Evolutionary conservation across 2,888 invertebrate species (phyloP).

Genomic region (Calameuta idolon): DNA sequence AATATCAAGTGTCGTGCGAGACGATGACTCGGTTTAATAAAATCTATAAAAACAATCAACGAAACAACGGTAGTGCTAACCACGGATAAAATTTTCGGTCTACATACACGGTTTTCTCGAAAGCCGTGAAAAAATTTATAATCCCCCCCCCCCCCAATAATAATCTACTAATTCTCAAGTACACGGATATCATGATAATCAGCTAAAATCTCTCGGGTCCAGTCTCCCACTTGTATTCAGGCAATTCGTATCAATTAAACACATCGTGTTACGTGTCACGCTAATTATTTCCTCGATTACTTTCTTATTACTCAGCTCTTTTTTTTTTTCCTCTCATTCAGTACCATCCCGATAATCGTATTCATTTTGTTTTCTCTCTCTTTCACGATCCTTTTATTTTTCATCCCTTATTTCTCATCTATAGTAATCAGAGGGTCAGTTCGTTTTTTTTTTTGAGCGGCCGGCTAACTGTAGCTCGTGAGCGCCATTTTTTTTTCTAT

Average conservation of each 20-base stretch:
- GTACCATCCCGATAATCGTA: neutral
- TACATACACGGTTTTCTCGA: conserved; percentile 27
- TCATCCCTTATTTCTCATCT: neutral
- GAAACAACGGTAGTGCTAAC: conserved; percentile 62
- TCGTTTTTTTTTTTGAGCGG: neutral
- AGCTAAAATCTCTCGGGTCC: neutral
- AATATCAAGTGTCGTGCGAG: conserved; percentile 37
- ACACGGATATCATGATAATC: neutral
- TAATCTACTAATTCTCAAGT: neutral
- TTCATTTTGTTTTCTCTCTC: neutral
- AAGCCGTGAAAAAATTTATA: neutral
- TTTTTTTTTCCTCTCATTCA: neutral
- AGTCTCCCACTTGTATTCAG: neutral
- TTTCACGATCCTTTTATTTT: neutral
- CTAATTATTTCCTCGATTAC: neutral
- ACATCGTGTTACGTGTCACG: neutral
- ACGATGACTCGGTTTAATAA: conserved; percentile 50
- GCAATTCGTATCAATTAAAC: neutral
- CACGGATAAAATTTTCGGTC: conserved; percentile 48
- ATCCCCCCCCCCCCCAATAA: neutral
- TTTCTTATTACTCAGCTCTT: neutral
- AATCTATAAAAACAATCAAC: conserved; percentile 66
- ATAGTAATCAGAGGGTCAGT: neutral
- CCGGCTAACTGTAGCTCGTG: neutral
- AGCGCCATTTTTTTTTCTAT: neutral